phyloP scores from a whole-genome alignment of 2,113 vertebrate genomes.

The Ariopsis seemanni region DNA sequence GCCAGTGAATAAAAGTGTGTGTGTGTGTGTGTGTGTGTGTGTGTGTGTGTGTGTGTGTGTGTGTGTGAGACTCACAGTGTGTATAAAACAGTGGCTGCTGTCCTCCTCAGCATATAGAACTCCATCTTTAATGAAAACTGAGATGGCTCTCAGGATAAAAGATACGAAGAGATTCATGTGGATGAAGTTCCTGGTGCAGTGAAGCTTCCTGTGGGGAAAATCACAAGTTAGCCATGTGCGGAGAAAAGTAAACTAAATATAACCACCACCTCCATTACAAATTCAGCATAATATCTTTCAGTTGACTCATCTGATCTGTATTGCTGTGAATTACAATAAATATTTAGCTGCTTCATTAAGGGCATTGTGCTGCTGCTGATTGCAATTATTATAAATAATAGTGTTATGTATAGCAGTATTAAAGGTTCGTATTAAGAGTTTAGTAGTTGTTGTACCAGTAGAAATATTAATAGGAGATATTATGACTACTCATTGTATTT shows the following conservation, averaged over 20 bases:
- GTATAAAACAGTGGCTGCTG: conserved; percentile 85
- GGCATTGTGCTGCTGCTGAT: neutral
- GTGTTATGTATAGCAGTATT: neutral
- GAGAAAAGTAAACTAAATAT: neutral
- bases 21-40: neutral
- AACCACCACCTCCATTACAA: neutral
- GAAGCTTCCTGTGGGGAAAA: conserved; percentile 83
- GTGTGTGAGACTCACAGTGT: conserved; percentile 75
- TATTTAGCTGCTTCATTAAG: neutral
- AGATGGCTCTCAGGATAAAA: conserved; percentile 95
- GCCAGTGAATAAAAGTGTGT: neutral
- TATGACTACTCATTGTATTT: neutral
- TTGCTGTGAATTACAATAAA: neutral
- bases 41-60: neutral
- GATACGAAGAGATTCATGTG: conserved; percentile 99
- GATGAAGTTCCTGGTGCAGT: conserved; percentile 97
- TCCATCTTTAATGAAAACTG: conserved; percentile 96
- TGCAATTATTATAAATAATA: neutral
- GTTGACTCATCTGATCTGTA: neutral
- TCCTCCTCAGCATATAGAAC: conserved; percentile 91
- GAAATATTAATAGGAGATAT: neutral
- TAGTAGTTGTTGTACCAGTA: neutral
- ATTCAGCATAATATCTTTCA: neutral
- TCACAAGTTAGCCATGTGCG: neutral
- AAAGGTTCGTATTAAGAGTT: neutral